Base-by-base conservation (phyloP, 2,113 vertebrate genomes). In the Gymnorhina tibicen region DNA sequence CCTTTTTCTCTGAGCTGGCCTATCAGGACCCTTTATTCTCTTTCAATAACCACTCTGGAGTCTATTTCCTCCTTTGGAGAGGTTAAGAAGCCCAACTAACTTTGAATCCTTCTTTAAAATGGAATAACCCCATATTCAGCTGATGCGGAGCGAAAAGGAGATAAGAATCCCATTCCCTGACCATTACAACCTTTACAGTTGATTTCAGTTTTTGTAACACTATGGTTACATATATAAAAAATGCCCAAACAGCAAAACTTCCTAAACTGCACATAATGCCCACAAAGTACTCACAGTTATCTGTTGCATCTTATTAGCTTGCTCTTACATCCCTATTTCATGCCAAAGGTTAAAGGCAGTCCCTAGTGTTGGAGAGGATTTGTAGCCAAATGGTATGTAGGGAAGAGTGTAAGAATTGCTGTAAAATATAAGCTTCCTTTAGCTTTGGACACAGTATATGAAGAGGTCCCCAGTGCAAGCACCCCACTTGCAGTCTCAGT, bases 101-200 rank as follows among this genome's bases (percentile, higher is more conserved):
- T 79, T 46, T 56, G 27, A 17, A 44, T 53, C 2, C 16, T 92
- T 26, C 42, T 68, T 35, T 56, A 42, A 72, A 87, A 87, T 19
- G 56, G 11, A 86, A 46, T 19, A 53, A 23, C 13, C 2, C 3
- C 6, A 9, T 74, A 39, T 74, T 60, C 70, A 63, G 19, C 63
- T 67, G 22, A 6, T 47, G n/a, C 0, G 3, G 75, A 55, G 18
- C 0, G 0, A 56, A 64, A 76, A 39, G 12, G 11, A 92, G 66
- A 44, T 10, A 44, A 87, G 14, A 77, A 73, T 27, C 3, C 15
- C 19, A 41, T 49, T 63, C 28, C 19, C 28, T 64, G n/a, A 78
- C n/a, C 33, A 44, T 17, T 32, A 39, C 12, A 18, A 17, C 9
- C 12, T 72, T 46, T 60, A 83, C 26, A 33, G 32, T 21, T 37